A percentile compares a stretch with the other conserved stretches of the same genome.
These are phyloP conservation scores for Ormia ochracea DNA, from an alignment of 2,888 invertebrate genomes.

Conservation along the genomic window DNA sequence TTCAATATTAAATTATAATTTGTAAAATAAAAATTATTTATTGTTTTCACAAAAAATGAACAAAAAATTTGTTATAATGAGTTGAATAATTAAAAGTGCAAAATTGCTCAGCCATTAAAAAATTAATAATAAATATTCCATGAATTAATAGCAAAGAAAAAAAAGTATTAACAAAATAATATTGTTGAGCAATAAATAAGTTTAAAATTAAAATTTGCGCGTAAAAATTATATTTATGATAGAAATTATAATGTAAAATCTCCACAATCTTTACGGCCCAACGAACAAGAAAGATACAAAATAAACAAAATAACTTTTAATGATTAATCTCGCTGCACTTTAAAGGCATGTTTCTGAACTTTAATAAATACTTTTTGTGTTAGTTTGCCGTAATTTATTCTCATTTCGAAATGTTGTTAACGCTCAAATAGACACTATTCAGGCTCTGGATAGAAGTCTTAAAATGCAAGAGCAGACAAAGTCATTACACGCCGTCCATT, in stretches of 20 bases:
- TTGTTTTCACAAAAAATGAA: neutral
- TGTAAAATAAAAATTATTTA: neutral
- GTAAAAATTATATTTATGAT: neutral
- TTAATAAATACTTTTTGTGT: neutral
- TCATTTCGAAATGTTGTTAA: neutral
- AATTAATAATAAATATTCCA: neutral
- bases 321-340: conserved; percentile 18
- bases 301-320: neutral
- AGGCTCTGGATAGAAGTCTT: no score
- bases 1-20: neutral
- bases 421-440: neutral
- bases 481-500: no score
- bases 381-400: neutral
- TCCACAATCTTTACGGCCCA: conserved; percentile 2
- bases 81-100: conserved; percentile 1
- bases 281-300: neutral
- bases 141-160: neutral
- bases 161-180: neutral
- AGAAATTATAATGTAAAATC: neutral
- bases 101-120: conserved; percentile 18
- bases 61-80: neutral
- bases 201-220: neutral
- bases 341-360: neutral
- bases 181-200: neutral
- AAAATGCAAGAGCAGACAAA: no score